Base-by-base conservation (phyloP, 2,888 invertebrate genomes). In the Andrena trimmerana region DNA sequence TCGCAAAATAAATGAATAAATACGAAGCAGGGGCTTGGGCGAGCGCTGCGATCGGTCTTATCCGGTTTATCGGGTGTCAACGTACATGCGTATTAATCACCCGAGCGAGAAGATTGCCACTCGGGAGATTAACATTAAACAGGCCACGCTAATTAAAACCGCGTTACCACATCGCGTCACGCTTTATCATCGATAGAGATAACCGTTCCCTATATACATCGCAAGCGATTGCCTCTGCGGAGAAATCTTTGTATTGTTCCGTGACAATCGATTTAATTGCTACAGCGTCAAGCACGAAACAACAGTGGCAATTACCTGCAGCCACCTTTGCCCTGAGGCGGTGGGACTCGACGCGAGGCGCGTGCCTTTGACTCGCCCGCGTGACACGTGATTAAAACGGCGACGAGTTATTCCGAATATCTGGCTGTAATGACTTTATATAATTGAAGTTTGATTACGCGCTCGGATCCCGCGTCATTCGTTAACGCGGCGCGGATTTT, bases 401-500 rank as follows among this genome's bases (percentile, higher is more conserved):
- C 42, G 13, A 24, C 20, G 6, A 13, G 16, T 20, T 57, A 13
- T 31, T 54, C 27, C 52, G 20, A 62, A 72, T 27, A 33, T 78
- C 24, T 31, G 3, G 3, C 8, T 8, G 29, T 72, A 72, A 78
- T 63, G 72, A 50, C 72, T 72, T 72, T 52, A 50, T 72, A 63
- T 78, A 78, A 78, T 78, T 72, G 69, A 67, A 57, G 76, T 81
- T 69, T 69, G 76, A 80, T 78, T 67, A 78, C 78, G 29, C 66
- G 27, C 0, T 5, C 6, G 13, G 8, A 67, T 63, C 62, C 48
- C 60, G 62, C 60, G 67, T 62, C 52, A 71, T 60, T 62, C 66
- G 66, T 50, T 78, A 29, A 72, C 54, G 67, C n/a, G 48, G 63
- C 36, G 48, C 67, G 67, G 57, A 68, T 81, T 81, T 81, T 78